phyloP scores from a whole-genome alignment of 2,113 vertebrate species.

The Phainopepla nitens region DNA sequence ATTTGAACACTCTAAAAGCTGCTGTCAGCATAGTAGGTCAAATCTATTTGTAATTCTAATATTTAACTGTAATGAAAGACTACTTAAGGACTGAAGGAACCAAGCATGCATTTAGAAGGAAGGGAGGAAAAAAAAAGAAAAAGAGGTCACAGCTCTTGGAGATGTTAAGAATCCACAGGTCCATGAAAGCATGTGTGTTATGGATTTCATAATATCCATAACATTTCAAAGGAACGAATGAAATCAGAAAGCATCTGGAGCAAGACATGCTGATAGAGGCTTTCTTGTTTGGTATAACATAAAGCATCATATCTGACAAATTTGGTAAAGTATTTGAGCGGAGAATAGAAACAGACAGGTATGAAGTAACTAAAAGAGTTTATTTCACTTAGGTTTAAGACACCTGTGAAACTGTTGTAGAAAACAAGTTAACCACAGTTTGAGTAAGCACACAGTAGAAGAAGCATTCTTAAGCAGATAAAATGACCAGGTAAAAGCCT shows the following conservation, averaged over 20 bases:
- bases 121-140: background rate
- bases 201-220: background rate
- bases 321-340: background rate
- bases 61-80: background rate
- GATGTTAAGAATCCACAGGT: background rate
- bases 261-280: background rate
- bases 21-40: background rate
- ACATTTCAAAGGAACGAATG: background rate
- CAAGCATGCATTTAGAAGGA: background rate
- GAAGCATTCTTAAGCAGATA: background rate
- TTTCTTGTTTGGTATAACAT: background rate
- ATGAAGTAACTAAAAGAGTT: background rate
- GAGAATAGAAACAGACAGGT: background rate
- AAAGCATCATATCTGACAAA: background rate
- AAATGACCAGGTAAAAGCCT: background rate
- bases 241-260: background rate
- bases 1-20: background rate
- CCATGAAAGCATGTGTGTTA: background rate
- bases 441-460: background rate
- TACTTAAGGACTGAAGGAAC: background rate
- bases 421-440: background rate
- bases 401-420: background rate
- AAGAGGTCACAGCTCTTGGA: background rate
- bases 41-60: background rate
- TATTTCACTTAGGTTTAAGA: background rate